Base-by-base conservation (phyloP, 2,888 invertebrate species). In the Acronicta alni region DNA sequence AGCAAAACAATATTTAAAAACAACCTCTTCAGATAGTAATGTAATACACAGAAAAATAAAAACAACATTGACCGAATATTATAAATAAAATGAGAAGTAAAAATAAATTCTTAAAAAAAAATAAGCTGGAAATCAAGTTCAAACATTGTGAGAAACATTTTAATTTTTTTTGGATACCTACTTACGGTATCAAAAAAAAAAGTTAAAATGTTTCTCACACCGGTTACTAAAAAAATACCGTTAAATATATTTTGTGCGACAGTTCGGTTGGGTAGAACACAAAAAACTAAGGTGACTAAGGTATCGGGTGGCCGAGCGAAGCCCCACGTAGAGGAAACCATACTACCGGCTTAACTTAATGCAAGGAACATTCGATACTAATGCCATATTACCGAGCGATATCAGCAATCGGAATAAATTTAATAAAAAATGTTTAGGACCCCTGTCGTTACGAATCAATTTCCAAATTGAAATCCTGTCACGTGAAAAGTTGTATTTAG, bases 311-410 rank as follows among this genome's bases (percentile, higher is more conserved):
- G 60, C 72, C 61, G 47, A 48, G 69, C 75, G 75, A 88, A 77
- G 69, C 87, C 74, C 57, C 49, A 67, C 77, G 89, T 88, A 88
- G 87, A 80, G 77, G 93, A 93, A 93, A 89, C 93, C 93, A 80
- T 93, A 93, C 86, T 88, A 83, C 82, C 85, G 89, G 89, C 87
- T 88, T 89, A 91, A 80, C 79, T 86, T 88, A 88, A 81, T 79
- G 71, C 83, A 78, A 66, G 77, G 70, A 79, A 79, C 82, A 82
- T 76, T 77, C 71, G 83, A 84, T 76, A 83, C 74, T 70, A 70
- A 74, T 73, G 57, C 67, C 57, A 46, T 72, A 55, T 57, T 72
- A 69, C 41, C 41, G 35, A 17, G 44, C 43, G 49, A 49, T 54
- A 41, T 43, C 54, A 41, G 30, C 15, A 44, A 45, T 37, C 35